A percentile compares a stretch with the other conserved stretches of the same genome.
These are phyloP conservation scores for Cabera pusaria DNA, from an alignment of 2,888 invertebrate species.

Conservation along the genomic window DNA sequence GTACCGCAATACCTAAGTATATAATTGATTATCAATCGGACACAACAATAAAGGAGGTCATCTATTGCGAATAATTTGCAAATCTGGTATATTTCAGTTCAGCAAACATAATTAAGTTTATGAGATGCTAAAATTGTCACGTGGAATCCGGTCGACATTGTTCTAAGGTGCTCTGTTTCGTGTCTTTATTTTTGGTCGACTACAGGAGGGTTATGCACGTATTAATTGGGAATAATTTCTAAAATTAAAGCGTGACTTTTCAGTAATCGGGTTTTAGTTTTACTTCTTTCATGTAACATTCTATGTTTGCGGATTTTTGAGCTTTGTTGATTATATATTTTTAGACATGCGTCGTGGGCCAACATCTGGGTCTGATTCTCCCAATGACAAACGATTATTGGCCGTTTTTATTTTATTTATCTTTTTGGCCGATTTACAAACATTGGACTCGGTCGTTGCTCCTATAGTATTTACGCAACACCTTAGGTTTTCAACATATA, in stretches of 20 bases:
- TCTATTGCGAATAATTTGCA: slow-evolving; percentile 13
- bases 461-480: slow-evolving; percentile 49
- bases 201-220: no score
- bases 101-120: slow-evolving; percentile 15
- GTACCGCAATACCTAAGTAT: slow-evolving; percentile 14
- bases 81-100: slow-evolving; percentile 8
- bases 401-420: slow-evolving; percentile 52
- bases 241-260: no score
- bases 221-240: no score
- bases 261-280: no score
- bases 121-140: slow-evolving; percentile 11
- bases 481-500: slow-evolving; percentile 8
- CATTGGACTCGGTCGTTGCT: slow-evolving; percentile 56
- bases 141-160: no score
- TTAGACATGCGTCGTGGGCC: slow-evolving; percentile 48
- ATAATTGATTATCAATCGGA: slow-evolving; percentile 14
- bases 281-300: slow-evolving; percentile 9
- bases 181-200: no score
- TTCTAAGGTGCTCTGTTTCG: no score
- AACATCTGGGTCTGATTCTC: slow-evolving; percentile 37
- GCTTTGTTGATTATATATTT: slow-evolving; percentile 60
- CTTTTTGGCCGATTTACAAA: slow-evolving; percentile 47
- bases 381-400: slow-evolving; percentile 55
- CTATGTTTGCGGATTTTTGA: slow-evolving; percentile 26
- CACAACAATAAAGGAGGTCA: slow-evolving; percentile 17